These are phyloP conservation scores for Sarcophaga caerulescens DNA, from an alignment of 2,888 invertebrate genomes.

Conservation along the genomic window DNA sequence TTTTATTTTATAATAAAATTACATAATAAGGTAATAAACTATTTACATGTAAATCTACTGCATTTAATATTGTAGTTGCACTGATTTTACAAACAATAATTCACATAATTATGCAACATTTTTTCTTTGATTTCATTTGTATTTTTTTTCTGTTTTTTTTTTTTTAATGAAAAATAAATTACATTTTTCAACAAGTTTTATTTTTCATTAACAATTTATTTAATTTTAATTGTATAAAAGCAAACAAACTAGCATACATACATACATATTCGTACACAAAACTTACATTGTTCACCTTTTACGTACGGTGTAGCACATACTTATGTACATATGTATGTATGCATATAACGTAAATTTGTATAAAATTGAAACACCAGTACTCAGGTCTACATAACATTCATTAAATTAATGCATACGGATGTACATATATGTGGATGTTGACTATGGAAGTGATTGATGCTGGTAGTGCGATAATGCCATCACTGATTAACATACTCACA, in stretches of 20 bases:
- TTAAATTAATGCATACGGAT: not conserved
- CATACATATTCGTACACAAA: too few relatives aligned
- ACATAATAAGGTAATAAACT: constrained; percentile 19
- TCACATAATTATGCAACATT: constrained; percentile 50
- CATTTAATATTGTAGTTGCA: not conserved
- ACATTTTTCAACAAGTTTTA: constrained; percentile 41
- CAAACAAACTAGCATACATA: not conserved
- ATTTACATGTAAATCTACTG: constrained; percentile 23
- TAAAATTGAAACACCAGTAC: not conserved
- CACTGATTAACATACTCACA: not conserved
- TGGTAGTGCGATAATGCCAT: not conserved
- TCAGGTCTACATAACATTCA: not conserved
- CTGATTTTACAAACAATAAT: constrained; percentile 30
- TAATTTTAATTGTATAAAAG: constrained; percentile 13
- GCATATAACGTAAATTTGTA: not conserved
- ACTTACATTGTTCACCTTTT: too few relatives aligned
- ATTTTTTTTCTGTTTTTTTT: not conserved
- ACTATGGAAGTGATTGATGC: not conserved
- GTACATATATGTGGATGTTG: not conserved
- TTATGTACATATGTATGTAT: too few relatives aligned
- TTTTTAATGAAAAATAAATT: constrained; percentile 6
- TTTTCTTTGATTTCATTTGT: too few relatives aligned
- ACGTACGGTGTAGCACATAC: too few relatives aligned
- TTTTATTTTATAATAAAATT: not conserved
- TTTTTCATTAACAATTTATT: constrained; percentile 48